phyloP scores from a whole-genome alignment of 2,888 invertebrate species.

The Apocheima hispidaria region DNA sequence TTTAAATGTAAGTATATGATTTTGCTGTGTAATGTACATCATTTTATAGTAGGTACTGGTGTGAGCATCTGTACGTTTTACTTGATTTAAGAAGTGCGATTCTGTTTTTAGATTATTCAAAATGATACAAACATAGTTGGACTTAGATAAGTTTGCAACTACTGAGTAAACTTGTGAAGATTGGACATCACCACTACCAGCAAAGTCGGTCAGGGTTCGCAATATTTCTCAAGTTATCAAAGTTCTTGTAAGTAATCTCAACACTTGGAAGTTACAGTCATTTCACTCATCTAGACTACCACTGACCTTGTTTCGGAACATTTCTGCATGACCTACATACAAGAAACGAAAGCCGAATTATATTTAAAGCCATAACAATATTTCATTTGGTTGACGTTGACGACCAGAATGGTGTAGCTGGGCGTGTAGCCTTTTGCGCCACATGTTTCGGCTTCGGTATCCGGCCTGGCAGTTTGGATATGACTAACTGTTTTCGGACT shows the following conservation, averaged over 20 bases:
- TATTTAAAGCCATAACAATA: not conserved
- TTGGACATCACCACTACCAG: constrained; percentile 1
- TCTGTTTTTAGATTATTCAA: not conserved
- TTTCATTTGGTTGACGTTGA: not conserved
- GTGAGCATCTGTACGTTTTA: not conserved
- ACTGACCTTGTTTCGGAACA: constrained; percentile 3
- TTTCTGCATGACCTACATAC: constrained; percentile 2
- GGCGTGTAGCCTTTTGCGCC: not conserved
- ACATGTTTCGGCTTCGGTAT: too few relatives aligned
- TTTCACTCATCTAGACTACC: constrained; percentile 2
- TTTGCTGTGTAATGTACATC: too few relatives aligned
- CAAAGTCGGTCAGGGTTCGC: constrained; percentile 6
- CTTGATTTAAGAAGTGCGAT: not conserved
- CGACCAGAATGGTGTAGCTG: not conserved
- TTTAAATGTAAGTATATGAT: too few relatives aligned
- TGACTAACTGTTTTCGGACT: too few relatives aligned
- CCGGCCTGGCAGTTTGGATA: too few relatives aligned
- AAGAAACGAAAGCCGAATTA: not conserved
- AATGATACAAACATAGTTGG: not conserved
- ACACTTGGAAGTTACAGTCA: not conserved
- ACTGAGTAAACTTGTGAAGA: not conserved
- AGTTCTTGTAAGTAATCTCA: constrained; percentile 9
- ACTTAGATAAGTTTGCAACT: not conserved
- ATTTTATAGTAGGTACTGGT: too few relatives aligned
- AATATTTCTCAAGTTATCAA: constrained; percentile 12